phyloP scores from a whole-genome alignment of 2,888 invertebrate genomes.

The Achlya flavicornis region DNA sequence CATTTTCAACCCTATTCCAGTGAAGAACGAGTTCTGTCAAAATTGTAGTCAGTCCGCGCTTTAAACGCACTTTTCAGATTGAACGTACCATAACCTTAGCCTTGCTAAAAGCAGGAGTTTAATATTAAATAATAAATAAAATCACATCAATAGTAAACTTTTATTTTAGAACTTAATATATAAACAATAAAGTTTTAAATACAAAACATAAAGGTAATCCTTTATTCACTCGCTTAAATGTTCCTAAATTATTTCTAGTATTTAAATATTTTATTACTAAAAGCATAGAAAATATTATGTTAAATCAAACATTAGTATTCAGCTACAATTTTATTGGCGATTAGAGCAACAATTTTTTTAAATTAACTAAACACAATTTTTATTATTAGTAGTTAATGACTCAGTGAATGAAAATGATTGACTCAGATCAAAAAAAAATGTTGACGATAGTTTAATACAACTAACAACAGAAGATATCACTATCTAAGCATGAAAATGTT shows the following conservation, averaged over 20 bases:
- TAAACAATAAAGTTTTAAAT: not conserved
- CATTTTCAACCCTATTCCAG: too few relatives aligned
- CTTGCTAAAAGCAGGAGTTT: too few relatives aligned
- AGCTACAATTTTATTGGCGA: conserved; percentile 1
- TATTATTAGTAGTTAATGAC: not conserved
- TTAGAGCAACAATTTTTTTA: not conserved
- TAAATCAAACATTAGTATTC: not conserved
- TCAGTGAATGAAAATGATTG: too few relatives aligned
- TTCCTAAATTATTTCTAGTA: not conserved
- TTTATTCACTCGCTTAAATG: not conserved
- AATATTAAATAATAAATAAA: not conserved
- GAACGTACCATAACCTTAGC: too few relatives aligned
- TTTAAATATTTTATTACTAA: not conserved
- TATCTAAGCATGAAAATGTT: not conserved
- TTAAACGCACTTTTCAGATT: too few relatives aligned
- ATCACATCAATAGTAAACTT: not conserved
- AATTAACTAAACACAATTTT: not conserved
- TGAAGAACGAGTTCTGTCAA: too few relatives aligned
- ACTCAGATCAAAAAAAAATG: not conserved
- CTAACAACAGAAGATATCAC: too few relatives aligned
- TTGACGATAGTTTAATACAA: not conserved
- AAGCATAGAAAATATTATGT: not conserved
- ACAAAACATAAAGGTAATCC: not conserved
- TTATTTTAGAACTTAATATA: not conserved
- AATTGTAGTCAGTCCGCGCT: too few relatives aligned